phyloP scores from a whole-genome alignment of 1,140 invertebrate genomes.

The Amyelois transitella region DNA sequence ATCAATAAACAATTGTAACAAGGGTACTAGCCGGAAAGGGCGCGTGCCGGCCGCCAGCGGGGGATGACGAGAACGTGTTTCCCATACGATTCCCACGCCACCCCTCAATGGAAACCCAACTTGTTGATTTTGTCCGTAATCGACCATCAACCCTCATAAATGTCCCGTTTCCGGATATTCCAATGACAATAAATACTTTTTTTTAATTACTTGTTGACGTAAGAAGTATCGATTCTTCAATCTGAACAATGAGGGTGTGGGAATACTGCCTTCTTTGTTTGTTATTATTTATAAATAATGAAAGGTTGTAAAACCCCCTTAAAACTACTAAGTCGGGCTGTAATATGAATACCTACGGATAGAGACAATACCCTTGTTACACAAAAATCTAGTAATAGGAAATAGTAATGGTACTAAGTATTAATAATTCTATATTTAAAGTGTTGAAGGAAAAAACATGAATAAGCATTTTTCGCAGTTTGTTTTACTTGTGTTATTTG shows the following conservation, averaged over 20 bases:
- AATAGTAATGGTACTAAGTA: too few species aligned
- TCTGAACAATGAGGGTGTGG: neutral
- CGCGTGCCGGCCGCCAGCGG: conserved; percentile 40
- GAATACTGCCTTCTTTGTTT: neutral
- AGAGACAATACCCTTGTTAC: too few species aligned
- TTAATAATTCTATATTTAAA: too few species aligned
- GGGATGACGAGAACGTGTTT: conserved; percentile 54
- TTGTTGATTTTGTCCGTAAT: conserved; percentile 63
- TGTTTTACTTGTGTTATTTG: too few species aligned
- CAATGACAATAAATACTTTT: conserved; percentile 27
- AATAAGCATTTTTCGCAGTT: too few species aligned
- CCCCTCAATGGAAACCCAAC: conserved; percentile 57
- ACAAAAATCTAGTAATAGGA: too few species aligned
- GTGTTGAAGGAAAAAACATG: too few species aligned
- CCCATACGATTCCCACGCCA: conserved; percentile 58
- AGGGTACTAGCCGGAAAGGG: conserved; percentile 45
- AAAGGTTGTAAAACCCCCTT: too few species aligned
- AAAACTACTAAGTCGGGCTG: too few species aligned
- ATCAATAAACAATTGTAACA: neutral
- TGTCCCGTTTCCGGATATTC: conserved; percentile 43
- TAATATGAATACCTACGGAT: too few species aligned
- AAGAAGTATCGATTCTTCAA: neutral
- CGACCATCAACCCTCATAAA: conserved; percentile 29
- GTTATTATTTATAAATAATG: too few species aligned
- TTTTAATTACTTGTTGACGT: conserved; percentile 21